Conservation (phyloP, 1,140 invertebrate species). For the Pseudomyrmex sp. region DNA sequence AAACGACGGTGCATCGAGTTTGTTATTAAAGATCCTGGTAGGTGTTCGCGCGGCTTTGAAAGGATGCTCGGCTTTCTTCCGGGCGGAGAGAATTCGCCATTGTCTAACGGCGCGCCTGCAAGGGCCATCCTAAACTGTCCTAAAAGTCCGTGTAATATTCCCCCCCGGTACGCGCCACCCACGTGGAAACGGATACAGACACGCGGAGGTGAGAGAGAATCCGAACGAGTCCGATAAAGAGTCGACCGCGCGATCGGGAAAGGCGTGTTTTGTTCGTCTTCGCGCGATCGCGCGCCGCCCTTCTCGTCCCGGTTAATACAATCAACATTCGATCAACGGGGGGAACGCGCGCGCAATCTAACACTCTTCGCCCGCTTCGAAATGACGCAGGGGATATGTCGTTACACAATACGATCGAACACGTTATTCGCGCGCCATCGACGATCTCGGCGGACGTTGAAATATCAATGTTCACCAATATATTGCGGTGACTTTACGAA, state of each 20-base stretch:
- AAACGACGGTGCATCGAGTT: constrained; percentile 20
- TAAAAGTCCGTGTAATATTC: constrained; percentile 63
- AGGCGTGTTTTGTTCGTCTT: constrained; percentile 55
- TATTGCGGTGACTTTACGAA: constrained; percentile 58
- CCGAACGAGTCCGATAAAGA: constrained; percentile 60
- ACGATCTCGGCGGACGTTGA: constrained; percentile 28
- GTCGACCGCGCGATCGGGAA: constrained; percentile 27
- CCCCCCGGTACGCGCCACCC: constrained; percentile 56
- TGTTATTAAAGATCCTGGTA: constrained; percentile 23
- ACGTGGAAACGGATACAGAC: constrained; percentile 49
- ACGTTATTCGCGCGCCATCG: constrained; percentile 49
- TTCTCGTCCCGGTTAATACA: constrained; percentile 8
- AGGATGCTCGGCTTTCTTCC: constrained; percentile 42
- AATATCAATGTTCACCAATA: constrained; percentile 55
- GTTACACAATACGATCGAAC: constrained; percentile 48
- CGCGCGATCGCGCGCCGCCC: constrained; percentile 43
- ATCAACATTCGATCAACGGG: constrained; percentile 56
- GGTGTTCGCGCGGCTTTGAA: constrained; percentile 65
- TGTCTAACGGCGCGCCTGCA: constrained; percentile 57
- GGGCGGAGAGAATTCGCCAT: constrained; percentile 53
- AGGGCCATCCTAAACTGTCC: constrained; percentile 61
- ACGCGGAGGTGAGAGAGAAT: not conserved
- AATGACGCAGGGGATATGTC: constrained; percentile 36
- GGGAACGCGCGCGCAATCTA: constrained; percentile 12
- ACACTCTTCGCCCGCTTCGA: not conserved